Base-by-base conservation (phyloP, 2,113 vertebrate genomes). In the Varanus komodoensis region DNA sequence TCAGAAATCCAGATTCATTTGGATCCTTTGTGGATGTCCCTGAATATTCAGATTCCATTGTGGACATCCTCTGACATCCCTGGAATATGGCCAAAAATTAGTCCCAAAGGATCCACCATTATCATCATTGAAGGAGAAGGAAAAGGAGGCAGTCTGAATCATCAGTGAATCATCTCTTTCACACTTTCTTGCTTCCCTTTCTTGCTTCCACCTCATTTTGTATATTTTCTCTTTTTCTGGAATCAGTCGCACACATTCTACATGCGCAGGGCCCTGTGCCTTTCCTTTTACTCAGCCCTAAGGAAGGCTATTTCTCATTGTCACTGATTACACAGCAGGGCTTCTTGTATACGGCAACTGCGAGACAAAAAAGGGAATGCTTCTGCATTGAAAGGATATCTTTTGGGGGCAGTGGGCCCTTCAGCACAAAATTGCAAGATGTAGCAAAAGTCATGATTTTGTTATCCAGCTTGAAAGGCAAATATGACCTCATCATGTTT, bases 401-500 rank as follows among this genome's bases (percentile, higher is more conserved):
- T 73, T 92, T 94, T 88, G 80, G 89, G 86, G 81, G 91, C 92
- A 82, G 19, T 52, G 90, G 82, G 89, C 79, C 78, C 82, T 94
- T 92, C 87, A 92, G 92, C 84, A 92, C 91, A 78, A 93, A 95
- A 87, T 91, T 1, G 0, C 79, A 67, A 4, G 0, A 34, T 92
- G 88, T 92, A 92, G 93, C 89, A 91, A 94, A 93, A 69, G 92
- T 77, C 84, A 61, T 94, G 93, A 93, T 96, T 94, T 94, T 94
- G 85, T 93, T 94, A 93, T 90, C 86, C 67, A 32, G 87, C 92
- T 94, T 95, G 91, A 96, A 96, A 95, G 87, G 90, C 88, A 93
- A 95, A 93, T 89, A 89, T 92, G 89, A 94, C 90, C 91, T 95
- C 91, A 94, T 92, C 93, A 81, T 92, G 82, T 93, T 95, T 95